Percentiles rank a stretch among this genome's conserved stretches.
Conservation (phyloP, 2,888 invertebrate genomes). For the Mythimna impura region DNA sequence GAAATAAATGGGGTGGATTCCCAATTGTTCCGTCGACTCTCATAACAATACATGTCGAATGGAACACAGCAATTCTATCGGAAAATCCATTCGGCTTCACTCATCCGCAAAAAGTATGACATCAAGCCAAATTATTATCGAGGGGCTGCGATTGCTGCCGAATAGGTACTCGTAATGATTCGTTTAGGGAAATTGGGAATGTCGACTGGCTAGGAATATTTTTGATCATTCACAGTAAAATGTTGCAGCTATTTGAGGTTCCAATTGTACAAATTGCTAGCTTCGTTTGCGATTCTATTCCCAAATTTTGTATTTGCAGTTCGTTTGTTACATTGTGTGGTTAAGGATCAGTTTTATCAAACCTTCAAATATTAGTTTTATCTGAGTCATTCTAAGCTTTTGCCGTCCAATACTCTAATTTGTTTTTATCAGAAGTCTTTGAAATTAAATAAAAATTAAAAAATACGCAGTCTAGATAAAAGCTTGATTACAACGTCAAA, state of each 20-base stretch:
- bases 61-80: conserved; percentile 85
- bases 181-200: conserved; percentile 63
- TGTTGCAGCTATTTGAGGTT: conserved; percentile 18
- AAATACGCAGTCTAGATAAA: neutral
- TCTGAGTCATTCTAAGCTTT: neutral
- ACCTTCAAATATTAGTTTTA: neutral
- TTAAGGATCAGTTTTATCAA: neutral
- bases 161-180: conserved; percentile 71
- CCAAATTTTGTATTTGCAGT: conserved; percentile 2
- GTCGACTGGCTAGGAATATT: conserved; percentile 43
- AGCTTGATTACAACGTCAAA: conserved; percentile 8
- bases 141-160: conserved; percentile 72
- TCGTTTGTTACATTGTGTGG: neutral
- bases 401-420: too few species aligned
- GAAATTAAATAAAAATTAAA: neutral
- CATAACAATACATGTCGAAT: conserved; percentile 76
- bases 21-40: conserved; percentile 76
- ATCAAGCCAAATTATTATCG: conserved; percentile 85
- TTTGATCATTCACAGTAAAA: conserved; percentile 40
- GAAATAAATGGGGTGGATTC: conserved; percentile 79
- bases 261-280: conserved; percentile 11
- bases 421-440: too few species aligned
- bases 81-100: conserved; percentile 86
- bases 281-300: conserved; percentile 12
- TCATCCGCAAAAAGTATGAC: conserved; percentile 86